Evolutionary conservation across 2,888 invertebrate genomes (phyloP).

Genomic region (Seira musarum): DNA sequence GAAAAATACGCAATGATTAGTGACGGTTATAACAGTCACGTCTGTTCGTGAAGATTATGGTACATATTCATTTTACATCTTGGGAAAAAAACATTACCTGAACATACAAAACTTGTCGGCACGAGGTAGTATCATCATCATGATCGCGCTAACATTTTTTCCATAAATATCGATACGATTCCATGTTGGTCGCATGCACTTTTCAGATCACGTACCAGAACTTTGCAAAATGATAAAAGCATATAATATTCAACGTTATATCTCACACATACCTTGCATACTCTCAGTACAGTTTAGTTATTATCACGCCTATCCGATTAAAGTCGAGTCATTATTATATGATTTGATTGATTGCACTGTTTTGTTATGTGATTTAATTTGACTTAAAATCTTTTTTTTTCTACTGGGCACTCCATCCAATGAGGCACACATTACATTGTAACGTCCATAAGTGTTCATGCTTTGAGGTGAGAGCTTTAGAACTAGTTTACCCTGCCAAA

Average conservation of each 20-base stretch:
- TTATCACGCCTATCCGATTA: no score
- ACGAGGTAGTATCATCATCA: neutral
- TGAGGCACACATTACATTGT: neutral
- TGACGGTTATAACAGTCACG: neutral
- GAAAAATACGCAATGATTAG: neutral
- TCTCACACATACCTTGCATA: no score
- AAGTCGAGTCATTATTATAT: no score
- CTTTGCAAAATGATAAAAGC: no score
- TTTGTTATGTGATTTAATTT: neutral
- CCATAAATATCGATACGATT: no score
- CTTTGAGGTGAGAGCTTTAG: slow-evolving; percentile 1
- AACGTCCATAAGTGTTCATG: neutral
- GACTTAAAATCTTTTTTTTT: neutral
- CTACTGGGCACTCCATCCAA: neutral
- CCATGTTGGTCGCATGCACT: no score
- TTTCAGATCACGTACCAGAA: no score
- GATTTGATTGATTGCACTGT: neutral
- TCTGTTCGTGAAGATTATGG: neutral
- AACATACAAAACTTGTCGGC: neutral
- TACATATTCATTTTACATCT: neutral
- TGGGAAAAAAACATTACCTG: neutral
- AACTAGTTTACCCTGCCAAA: slow-evolving; percentile 61
- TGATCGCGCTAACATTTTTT: no score
- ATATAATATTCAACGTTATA: no score
- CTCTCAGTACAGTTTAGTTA: no score